Evolutionary conservation across 2,797 vertebrate genomes (phyloP), one percentile per base, ranked within the genome.

Genomic region (Loris lydekkerianus): DNA sequence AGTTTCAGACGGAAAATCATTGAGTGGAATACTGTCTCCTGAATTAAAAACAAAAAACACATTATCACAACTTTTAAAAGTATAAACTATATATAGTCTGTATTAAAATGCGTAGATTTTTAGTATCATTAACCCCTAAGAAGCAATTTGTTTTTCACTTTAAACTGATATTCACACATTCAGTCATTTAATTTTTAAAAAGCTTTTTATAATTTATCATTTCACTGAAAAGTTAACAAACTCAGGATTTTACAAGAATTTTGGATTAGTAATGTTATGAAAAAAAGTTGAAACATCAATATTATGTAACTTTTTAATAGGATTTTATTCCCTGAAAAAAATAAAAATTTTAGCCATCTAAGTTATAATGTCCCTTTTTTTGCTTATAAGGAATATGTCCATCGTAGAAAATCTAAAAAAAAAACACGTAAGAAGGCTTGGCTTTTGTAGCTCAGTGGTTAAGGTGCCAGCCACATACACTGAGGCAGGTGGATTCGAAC

Each of bases 1-100:
- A 73, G 98, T 94, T 97, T 99, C 98, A 95, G 98, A 94, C 96
- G 98, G 96, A 94, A 98, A 98, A 95, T 98, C 98, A 92, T 86
- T 98, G 89, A 98, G 98, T 89, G 98, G 97, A 97, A 98, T 95
- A 67, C 92, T 96, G 94, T 99, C 98, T 97, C 98, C 98, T 99
- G 98, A 21, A 78, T 37, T 27, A 7, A 94, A 97, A 96, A 67
- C 17, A 97, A 95, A 97, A 92, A 97, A 97, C 78, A 88, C 17
- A 73, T 49, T 1, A 96, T 96, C 94, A 96, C 96, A 94, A 92
- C 91, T 69, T 97, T 76, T 93, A 96, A 91, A 98, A 95, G 17
- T 18, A 5, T 2, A 17, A 89, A 56, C 34, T n/a, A 40, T n/a
- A 9, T 0, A 56, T 8, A 29, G 1, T 15, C 31, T 25, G 14